Percentiles rank a stretch among this genome's conserved stretches.
Evolutionary conservation across 2,113 vertebrate species (phyloP).

Genomic region (Neogobius melanostomus): DNA sequence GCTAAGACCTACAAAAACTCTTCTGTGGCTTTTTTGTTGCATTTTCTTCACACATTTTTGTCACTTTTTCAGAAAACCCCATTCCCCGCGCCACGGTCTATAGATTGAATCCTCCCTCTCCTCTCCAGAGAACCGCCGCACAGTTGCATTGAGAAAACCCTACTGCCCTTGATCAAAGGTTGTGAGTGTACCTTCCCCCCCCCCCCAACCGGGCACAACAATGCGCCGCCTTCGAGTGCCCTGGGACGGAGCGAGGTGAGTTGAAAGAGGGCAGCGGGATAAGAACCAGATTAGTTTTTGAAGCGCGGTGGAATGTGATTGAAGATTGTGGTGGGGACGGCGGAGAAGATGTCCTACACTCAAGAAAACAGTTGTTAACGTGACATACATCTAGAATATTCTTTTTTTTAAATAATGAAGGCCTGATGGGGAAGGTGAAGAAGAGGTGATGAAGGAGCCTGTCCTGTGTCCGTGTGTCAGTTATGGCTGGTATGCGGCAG

Average conservation of each 20-base stretch:
- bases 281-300: slow-evolving; percentile 12
- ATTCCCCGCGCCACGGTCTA: not conserved
- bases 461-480: not conserved
- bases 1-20: too few relatives aligned
- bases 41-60: too few relatives aligned
- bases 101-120: not conserved
- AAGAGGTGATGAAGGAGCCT: not conserved
- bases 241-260: slow-evolving; percentile 1
- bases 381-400: too few relatives aligned
- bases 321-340: slow-evolving; percentile 9
- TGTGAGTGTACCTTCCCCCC: not conserved
- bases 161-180: slow-evolving; percentile 11
- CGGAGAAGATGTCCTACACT: not conserved
- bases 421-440: not conserved
- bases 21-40: too few relatives aligned
- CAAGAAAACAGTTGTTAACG: too few relatives aligned
- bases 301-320: slow-evolving; percentile 5
- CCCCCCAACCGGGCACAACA: not conserved
- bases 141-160: not conserved
- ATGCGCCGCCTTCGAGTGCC: not conserved
- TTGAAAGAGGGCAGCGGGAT: slow-evolving; percentile 7
- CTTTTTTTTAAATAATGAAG: too few relatives aligned
- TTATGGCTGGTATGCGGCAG: slow-evolving; percentile 2
- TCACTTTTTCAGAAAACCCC: too few relatives aligned
- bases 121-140: not conserved